Percentiles rank a stretch among this genome's conserved stretches.
phyloP scores from a whole-genome alignment of 2,888 invertebrate genomes.

The Tigriopus californicus region DNA sequence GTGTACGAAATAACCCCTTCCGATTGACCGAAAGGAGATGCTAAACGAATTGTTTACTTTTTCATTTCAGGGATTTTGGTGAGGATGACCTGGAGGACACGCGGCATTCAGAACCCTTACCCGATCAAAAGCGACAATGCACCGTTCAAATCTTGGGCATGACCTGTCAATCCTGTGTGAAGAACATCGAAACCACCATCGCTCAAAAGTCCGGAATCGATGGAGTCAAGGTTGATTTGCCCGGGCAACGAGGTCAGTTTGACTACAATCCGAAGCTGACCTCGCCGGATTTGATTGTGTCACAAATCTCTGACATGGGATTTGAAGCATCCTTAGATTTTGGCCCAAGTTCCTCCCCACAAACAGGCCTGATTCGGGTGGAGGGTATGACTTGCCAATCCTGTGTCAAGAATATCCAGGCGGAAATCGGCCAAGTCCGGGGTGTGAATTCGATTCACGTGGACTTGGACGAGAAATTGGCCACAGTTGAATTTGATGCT shows the following conservation, averaged over 20 bases:
- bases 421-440: slow-evolving; percentile 36
- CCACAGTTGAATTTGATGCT: slow-evolving; percentile 35
- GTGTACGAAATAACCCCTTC: too few relatives aligned
- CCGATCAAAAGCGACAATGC: too few relatives aligned
- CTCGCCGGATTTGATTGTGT: slow-evolving; percentile 39
- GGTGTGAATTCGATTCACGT: slow-evolving; percentile 44
- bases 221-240: slow-evolving; percentile 33
- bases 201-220: slow-evolving; percentile 42
- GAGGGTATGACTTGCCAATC: slow-evolving; percentile 35
- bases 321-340: slow-evolving; percentile 39
- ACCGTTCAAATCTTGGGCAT: slow-evolving; percentile 28
- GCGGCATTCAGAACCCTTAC: too few relatives aligned
- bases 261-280: slow-evolving; percentile 35
- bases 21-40: too few relatives aligned
- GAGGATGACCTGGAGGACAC: too few relatives aligned
- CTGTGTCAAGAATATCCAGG: slow-evolving; percentile 33
- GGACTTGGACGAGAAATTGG: not conserved
- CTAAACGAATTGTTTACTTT: too few relatives aligned
- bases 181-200: slow-evolving; percentile 33
- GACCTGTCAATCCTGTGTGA: slow-evolving; percentile 35
- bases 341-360: too few relatives aligned
- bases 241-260: slow-evolving; percentile 24
- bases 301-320: slow-evolving; percentile 53
- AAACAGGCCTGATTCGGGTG: slow-evolving; percentile 18
- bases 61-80: too few relatives aligned